Evolutionary conservation across 2,888 invertebrate species (phyloP).

Genomic region (Gasteruption jaculator): DNA sequence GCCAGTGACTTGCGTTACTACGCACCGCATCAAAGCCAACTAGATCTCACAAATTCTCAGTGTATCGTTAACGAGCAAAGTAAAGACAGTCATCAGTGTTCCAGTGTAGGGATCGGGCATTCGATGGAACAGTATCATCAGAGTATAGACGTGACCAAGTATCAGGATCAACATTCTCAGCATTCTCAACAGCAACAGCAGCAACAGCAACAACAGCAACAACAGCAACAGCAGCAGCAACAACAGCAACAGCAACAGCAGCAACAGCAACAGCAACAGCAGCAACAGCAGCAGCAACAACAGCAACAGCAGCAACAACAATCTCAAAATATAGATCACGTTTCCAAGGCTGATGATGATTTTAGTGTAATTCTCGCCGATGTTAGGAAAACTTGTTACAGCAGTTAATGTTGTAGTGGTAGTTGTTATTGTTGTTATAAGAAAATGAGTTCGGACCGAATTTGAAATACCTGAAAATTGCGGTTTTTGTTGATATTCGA

Average conservation of each 20-base stretch:
- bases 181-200: conserved; percentile 22
- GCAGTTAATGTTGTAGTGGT: conserved; percentile 56
- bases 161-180: conserved; percentile 41
- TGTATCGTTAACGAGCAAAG: conserved; percentile 45
- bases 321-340: conserved; percentile 45
- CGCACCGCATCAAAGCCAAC: conserved; percentile 43
- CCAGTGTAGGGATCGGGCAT: conserved; percentile 37
- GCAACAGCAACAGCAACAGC: conserved; percentile 27
- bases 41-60: conserved; percentile 42
- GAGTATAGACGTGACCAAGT: conserved; percentile 42
- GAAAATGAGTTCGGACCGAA: not conserved
- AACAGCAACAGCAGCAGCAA: conserved; percentile 22
- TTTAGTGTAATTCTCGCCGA: conserved; percentile 87
- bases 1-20: conserved; percentile 50
- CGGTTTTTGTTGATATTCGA: not conserved
- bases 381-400: conserved; percentile 83
- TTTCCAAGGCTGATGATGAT: conserved; percentile 74
- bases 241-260: conserved; percentile 23
- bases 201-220: conserved; percentile 24
- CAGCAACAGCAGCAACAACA: conserved; percentile 34
- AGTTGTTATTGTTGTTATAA: no score
- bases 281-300: conserved; percentile 35
- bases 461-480: no score
- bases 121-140: conserved; percentile 47
- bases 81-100: conserved; percentile 42